Evolutionary conservation across 2,113 vertebrate species (phyloP), one percentile per base, ranked within the genome.

Genomic region (Hydrolagus affinis): DNA sequence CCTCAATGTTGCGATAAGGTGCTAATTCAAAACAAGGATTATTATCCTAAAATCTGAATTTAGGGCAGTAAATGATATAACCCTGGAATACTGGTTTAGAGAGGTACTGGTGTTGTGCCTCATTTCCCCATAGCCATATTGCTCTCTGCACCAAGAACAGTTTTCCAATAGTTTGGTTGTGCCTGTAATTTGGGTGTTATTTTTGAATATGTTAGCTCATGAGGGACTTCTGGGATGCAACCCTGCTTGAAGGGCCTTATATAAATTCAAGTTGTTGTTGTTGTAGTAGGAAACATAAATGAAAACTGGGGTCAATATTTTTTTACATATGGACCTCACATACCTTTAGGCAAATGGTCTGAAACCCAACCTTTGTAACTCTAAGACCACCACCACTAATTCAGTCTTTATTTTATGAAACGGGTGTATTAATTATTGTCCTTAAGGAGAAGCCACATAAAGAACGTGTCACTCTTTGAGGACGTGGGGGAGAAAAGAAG

Each of bases 341-440:
- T 83, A 83, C 32, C 78, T 83, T 83, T 32, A 66, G 78, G 78
- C 78, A 83, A 83, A 62, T 21, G 78, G 66, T 83, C 78, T 66
- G 78, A 83, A 59, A 60, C 78, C 23, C 15, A 32, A 83, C 60
- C 60, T 32, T 64, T 32, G 32, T 15, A 23, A 30, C 62, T 66
- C 78, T 15, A 19, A 83, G 78, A 83, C 78, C 78, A 83, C 94
- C 96, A 96, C 97, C 96, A 95, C 94, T 95, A 92, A 95, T 96
- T 97, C 93, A 95, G 93, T 93, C 93, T 94, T 96, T 96, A 95
- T 96, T 96, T 97, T 95, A 97, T 96, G 95, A 97, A 96, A 93
- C 91, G 88, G 94, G 93, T 95, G 96, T 97, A 96, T 98, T 98
- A 97, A 98, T 99, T 97, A 98, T 98, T 98, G 94, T 95, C 92